These are phyloP conservation scores for Sparus aurata DNA, from an alignment of 2,797 vertebrate species.

Conservation along the genomic window DNA sequence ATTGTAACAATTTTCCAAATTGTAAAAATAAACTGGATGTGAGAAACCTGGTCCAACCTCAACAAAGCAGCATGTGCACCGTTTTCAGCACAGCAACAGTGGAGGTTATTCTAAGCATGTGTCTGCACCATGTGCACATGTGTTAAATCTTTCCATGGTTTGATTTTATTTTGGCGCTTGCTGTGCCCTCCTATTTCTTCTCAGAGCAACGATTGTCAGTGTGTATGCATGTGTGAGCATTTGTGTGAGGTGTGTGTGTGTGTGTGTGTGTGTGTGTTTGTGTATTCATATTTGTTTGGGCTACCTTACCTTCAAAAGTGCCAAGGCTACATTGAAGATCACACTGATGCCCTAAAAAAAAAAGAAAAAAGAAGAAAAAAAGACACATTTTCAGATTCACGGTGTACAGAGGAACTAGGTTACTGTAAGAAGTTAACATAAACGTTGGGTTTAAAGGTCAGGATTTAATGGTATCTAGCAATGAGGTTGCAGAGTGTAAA, in stretches of 20 bases:
- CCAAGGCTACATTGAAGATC: conserved; percentile 98
- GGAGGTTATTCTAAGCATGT: not conserved
- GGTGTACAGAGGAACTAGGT: not conserved
- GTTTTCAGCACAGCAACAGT: not conserved
- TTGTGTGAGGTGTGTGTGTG: too few relatives aligned
- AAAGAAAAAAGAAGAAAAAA: conserved; percentile 45
- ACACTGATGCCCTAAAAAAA: conserved; percentile 95
- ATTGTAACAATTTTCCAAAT: not conserved
- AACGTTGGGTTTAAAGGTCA: not conserved
- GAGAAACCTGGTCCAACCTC: not conserved
- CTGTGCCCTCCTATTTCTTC: conserved; percentile 39
- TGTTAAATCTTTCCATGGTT: conserved; percentile 16
- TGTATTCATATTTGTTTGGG: not conserved
- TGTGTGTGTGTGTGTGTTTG: not conserved
- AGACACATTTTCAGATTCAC: not conserved
- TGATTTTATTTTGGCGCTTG: conserved; percentile 17
- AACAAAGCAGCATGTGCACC: not conserved
- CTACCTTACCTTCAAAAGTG: conserved; percentile 93
- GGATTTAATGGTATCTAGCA: too few relatives aligned
- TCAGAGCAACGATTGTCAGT: conserved; percentile 5
- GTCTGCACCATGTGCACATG: conserved; percentile 11
- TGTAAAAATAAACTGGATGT: not conserved
- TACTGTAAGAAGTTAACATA: not conserved
- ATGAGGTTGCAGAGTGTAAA: too few relatives aligned
- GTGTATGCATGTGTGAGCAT: too few relatives aligned